Percentiles rank a stretch among this genome's conserved stretches.
Evolutionary conservation across 1,140 invertebrate species (phyloP).

Genomic region (Dryas iulia): DNA sequence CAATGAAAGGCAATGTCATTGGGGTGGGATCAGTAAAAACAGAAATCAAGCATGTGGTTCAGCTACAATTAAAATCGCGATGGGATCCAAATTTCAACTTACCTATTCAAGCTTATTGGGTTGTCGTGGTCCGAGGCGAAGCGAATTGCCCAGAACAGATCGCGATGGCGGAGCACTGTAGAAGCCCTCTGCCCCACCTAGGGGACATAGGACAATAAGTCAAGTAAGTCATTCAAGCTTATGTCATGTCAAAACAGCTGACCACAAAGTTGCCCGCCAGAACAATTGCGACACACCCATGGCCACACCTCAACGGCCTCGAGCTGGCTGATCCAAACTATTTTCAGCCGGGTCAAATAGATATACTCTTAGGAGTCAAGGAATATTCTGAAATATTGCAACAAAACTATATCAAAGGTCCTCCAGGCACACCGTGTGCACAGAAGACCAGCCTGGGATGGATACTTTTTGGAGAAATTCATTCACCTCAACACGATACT

Average conservation of each 20-base stretch:
- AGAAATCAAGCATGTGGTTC: background rate
- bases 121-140: no score
- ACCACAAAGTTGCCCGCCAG: constrained; percentile 22
- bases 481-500: background rate
- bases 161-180: no score
- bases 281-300: constrained; percentile 15
- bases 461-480: constrained; percentile 34
- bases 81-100: constrained; percentile 4
- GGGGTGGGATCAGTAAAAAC: background rate
- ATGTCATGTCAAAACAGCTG: constrained; percentile 26
- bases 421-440: constrained; percentile 34
- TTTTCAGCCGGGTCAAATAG: constrained; percentile 23
- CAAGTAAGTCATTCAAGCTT: constrained; percentile 14
- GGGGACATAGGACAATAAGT: no score
- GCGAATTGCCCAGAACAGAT: no score
- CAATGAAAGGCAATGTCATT: background rate
- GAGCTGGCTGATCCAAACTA: constrained; percentile 29
- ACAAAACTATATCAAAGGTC: constrained; percentile 35
- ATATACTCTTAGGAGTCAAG: constrained; percentile 31
- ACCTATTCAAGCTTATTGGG: no score
- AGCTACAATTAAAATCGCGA: background rate
- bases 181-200: no score
- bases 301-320: constrained; percentile 31
- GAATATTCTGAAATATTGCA: constrained; percentile 31
- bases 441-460: constrained; percentile 39